Evolutionary conservation across 2,888 invertebrate genomes (phyloP), one percentile per base, ranked within the genome.

Genomic region (Buathra laborator): DNA sequence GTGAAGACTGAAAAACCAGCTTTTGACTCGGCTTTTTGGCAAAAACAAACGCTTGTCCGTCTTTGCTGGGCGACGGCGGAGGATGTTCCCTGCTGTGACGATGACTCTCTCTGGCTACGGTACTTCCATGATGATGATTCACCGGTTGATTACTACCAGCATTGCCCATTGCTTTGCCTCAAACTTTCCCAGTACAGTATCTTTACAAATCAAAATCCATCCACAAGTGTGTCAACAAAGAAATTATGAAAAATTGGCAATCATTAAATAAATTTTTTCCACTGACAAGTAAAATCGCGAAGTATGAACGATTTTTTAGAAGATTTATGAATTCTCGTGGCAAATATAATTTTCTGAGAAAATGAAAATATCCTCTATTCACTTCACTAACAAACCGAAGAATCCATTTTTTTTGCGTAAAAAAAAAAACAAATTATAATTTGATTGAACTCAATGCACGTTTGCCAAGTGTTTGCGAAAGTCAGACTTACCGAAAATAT

Each of bases 41-140:
- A 94, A 98, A 98, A 78, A 96, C 96, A 94, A 98, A 98, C 68
- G 97, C 97, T 93, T 97, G 97, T 9, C 92, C 93, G 79, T 97
- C 97, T 91, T 95, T 95, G 14, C 94, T 94, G 10, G 96, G 96
- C 0, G 96, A 96, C 10, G 95, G 94, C 43, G 96, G 96, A 68
- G 92, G 93, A 71, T 90, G 91, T 16, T 92, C 92, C 71, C 90
- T 92, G 48, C 88, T 90, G 51, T 92, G 92, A 77, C 91, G 97
- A 89, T 97, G 97, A 91, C 97, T 96, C 91, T 98, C 97, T 89
- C 97, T 96, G 16, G 87, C 84, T 44, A 84, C 84, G 19, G 84
- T 83, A 53, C 90, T 88, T 46, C 90, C 90, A 74, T 91, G 91
- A 86, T 92, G 92, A 71, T 88, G 88, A 82, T 90, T 88, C 29